phyloP scores from a whole-genome alignment of 2,113 vertebrate genomes.

The Lophochroa leadbeateri region DNA sequence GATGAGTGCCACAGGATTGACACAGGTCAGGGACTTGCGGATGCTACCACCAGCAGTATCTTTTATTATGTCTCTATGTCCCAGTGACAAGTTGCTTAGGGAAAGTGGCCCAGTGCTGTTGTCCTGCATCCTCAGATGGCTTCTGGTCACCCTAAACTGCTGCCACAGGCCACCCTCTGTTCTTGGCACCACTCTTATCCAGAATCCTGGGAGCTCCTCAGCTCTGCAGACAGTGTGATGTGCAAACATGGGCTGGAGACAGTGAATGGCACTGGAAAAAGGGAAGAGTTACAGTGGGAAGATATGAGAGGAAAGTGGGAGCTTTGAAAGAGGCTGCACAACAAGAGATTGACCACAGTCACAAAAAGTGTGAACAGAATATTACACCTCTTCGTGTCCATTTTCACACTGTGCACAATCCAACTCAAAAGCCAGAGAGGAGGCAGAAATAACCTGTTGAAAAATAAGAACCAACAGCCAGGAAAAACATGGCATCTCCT shows the following conservation, averaged over 20 bases:
- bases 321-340: background rate
- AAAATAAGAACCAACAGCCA: background rate
- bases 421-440: background rate
- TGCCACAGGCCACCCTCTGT: background rate
- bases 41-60: background rate
- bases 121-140: background rate
- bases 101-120: background rate
- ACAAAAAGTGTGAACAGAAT: background rate
- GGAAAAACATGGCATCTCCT: background rate
- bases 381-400: background rate
- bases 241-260: background rate
- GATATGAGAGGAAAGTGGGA: background rate
- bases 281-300: background rate
- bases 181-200: background rate
- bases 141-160: background rate
- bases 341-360: background rate
- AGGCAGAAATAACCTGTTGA: background rate
- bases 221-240: background rate
- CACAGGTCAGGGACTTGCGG: background rate
- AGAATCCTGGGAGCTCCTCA: background rate
- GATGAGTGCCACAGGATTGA: background rate
- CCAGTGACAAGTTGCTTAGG: background rate
- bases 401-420: background rate
- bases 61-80: fast-evolving
- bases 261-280: fast-evolving